A percentile compares a stretch with the other conserved stretches of the same genome.
Conservation (phyloP, 2,888 invertebrate genomes). For the Acleris literana region DNA sequence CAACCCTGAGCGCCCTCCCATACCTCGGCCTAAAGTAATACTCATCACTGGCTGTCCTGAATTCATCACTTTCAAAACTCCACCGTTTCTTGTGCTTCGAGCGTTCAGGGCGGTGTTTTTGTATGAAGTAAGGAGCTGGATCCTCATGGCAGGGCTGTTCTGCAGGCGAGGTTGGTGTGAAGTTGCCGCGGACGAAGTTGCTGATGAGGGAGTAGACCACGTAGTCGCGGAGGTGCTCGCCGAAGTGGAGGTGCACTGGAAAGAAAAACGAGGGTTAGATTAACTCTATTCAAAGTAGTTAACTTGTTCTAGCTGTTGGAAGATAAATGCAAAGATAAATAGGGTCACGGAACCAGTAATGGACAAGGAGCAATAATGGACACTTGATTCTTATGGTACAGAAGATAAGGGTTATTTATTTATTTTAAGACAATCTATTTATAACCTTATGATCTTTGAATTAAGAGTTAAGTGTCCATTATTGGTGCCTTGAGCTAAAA, state of each 20-base stretch:
- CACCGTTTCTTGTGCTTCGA: constrained; percentile 58
- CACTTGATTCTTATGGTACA: too few relatives aligned
- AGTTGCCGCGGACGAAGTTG: constrained; percentile 70
- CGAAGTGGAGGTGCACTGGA: constrained; percentile 72
- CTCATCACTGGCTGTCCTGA: constrained; percentile 44
- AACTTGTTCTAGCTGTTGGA: too few relatives aligned
- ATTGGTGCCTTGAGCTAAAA: too few relatives aligned
- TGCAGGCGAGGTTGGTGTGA: constrained; percentile 67
- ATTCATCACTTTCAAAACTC: constrained; percentile 25
- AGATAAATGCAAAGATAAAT: too few relatives aligned
- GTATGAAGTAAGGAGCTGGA: constrained; percentile 67
- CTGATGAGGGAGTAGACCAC: constrained; percentile 70
- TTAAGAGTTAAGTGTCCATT: too few relatives aligned
- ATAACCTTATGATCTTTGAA: too few relatives aligned
- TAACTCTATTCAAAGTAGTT: too few relatives aligned
- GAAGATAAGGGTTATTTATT: too few relatives aligned
- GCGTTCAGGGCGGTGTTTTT: constrained; percentile 60
- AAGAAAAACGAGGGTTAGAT: constrained; percentile 41
- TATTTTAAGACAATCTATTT: too few relatives aligned
- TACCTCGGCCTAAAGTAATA: constrained; percentile 71
- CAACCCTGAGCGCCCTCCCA: constrained; percentile 55
- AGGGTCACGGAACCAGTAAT: too few relatives aligned
- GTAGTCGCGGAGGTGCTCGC: constrained; percentile 68
- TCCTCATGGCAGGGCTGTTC: constrained; percentile 69
- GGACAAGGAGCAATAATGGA: too few relatives aligned